Conservation (phyloP, 2,888 invertebrate genomes). For the Pseudanteris insignis region DNA sequence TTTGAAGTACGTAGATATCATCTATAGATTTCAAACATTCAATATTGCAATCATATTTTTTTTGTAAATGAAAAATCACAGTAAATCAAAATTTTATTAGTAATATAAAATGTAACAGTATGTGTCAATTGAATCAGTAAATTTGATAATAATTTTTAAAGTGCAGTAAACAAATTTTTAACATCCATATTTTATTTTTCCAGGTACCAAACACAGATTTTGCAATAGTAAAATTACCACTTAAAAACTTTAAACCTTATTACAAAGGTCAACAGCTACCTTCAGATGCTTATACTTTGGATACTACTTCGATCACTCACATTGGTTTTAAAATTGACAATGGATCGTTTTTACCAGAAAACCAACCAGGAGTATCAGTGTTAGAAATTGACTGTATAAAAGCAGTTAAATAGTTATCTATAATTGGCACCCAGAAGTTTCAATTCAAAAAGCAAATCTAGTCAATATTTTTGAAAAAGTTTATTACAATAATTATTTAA, state of each 20-base stretch:
- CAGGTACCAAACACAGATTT: constrained; percentile 60
- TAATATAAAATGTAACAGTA: too few relatives aligned
- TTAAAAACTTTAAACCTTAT: constrained; percentile 65
- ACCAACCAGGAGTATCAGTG: constrained; percentile 66
- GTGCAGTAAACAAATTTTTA: background rate
- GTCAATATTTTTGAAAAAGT: too few relatives aligned
- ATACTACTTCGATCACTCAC: constrained; percentile 61
- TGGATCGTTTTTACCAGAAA: constrained; percentile 65
- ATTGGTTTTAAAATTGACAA: constrained; percentile 67
- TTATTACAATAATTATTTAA: too few relatives aligned
- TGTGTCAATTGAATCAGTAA: too few relatives aligned
- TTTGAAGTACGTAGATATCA: too few relatives aligned
- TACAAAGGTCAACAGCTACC: constrained; percentile 61
- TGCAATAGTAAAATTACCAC: constrained; percentile 56
- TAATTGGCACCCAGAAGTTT: too few relatives aligned
- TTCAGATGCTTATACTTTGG: constrained; percentile 60
- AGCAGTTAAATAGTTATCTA: constrained; percentile 49
- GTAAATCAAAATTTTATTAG: too few relatives aligned
- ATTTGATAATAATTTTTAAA: too few relatives aligned
- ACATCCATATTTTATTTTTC: constrained; percentile 18
- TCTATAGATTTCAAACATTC: too few relatives aligned
- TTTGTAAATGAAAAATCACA: too few relatives aligned
- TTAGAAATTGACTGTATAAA: constrained; percentile 67
- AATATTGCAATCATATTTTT: too few relatives aligned
- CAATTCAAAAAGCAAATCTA: too few relatives aligned